Evolutionary conservation across 2,888 invertebrate species (phyloP).

Genomic region (Idaea dimidiata): DNA sequence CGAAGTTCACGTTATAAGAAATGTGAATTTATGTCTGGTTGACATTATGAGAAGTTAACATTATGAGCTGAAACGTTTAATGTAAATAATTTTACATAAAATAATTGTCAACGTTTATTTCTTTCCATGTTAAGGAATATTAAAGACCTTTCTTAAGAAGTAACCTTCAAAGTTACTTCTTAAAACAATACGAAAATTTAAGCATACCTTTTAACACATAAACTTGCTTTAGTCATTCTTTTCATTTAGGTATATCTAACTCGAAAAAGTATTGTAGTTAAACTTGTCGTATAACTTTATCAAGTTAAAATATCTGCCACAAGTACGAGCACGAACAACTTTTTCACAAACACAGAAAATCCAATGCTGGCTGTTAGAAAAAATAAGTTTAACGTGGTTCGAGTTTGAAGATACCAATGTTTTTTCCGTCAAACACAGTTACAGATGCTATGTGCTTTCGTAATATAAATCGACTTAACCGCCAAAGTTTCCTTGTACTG

Average conservation of each 20-base stretch:
- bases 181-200: not conserved
- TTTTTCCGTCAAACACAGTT: conserved; percentile 23
- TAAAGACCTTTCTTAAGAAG: not conserved
- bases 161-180: not conserved
- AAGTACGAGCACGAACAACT: conserved; percentile 26
- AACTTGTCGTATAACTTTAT: conserved; percentile 28
- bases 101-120: not conserved
- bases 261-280: conserved; percentile 23
- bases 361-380: conserved; percentile 23
- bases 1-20: too few species aligned
- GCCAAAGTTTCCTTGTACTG: conserved; percentile 11
- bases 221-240: not conserved
- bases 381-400: conserved; percentile 27
- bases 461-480: conserved; percentile 18
- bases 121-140: not conserved
- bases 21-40: too few species aligned
- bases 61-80: too few species aligned
- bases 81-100: not conserved
- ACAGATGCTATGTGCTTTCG: conserved; percentile 20
- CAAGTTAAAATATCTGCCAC: conserved; percentile 32
- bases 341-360: conserved; percentile 22
- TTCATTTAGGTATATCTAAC: conserved; percentile 16
- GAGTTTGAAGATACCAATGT: conserved; percentile 28
- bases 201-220: not conserved
- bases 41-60: too few species aligned